Base-by-base conservation (phyloP, 1,140 invertebrate genomes). In the Gonatopus flavifemur region DNA sequence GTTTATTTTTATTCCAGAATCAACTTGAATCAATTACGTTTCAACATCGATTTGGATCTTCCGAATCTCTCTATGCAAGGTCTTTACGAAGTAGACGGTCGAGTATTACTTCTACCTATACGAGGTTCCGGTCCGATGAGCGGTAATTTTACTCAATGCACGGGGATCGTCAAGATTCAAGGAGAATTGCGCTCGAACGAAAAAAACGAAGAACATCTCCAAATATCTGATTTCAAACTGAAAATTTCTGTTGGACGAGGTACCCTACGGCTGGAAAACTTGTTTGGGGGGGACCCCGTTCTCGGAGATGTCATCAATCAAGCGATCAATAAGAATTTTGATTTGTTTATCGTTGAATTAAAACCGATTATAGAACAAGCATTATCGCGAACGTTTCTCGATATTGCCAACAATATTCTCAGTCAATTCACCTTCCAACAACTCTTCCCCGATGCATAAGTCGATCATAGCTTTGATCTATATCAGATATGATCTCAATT, bases 251-350 rank as follows among this genome's bases (percentile, higher is more conserved):
- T 88, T 7, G 81, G 80, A 19, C 79, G 82, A 21, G 86, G 85
- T 28, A 65, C 58, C 1, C 57, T 87, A 8, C 63, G 69, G n/a
- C 61, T 88, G 1, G 79, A 84, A 1, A 86, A 88, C 68, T 69
- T 87, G 2, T 87, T 87, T 37, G 80, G 80, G 15, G 84, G 83
- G 9, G 84, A 87, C 43, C 55, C 44, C 4, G 53, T 59, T 0
- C 70, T 77, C 20, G 74, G 82, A 3, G 81, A 83, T 2, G 77
- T 84, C 9, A 74, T 86, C 0, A 87, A 87, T 55, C 68, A 71
- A 18, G 80, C 81, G 0, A 82, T 87, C n/a, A 85, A 86, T 52
- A 80, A 79, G 39, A 88, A 87, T 57, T 80, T 83, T 46, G 77
- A 78, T 37, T 51, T 77, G 0, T 84, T 87, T 59, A 46, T 84